phyloP scores from a whole-genome alignment of 2,113 vertebrate genomes.

The Panthera tigris region DNA sequence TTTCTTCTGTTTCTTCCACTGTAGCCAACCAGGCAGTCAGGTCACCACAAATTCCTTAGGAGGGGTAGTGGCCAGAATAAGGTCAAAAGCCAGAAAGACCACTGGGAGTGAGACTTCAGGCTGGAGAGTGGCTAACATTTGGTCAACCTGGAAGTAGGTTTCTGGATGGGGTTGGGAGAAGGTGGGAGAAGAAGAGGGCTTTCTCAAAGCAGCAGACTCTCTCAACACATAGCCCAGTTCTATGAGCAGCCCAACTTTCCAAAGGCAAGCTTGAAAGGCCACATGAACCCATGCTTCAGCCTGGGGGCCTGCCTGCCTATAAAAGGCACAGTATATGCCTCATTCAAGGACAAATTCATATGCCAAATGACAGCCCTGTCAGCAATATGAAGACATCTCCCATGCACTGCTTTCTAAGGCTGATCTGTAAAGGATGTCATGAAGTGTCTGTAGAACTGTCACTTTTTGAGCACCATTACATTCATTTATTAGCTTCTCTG shows the following conservation, averaged over 20 bases:
- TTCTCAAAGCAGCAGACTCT: not conserved
- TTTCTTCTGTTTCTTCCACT: not conserved
- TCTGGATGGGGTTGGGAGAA: not conserved
- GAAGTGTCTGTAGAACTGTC: not conserved
- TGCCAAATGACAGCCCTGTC: not conserved
- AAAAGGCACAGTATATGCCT: not conserved
- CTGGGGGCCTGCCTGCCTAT: not conserved
- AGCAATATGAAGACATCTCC: not conserved
- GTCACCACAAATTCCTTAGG: not conserved
- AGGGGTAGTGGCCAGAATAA: not conserved
- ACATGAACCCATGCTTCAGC: not conserved
- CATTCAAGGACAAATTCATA: not conserved
- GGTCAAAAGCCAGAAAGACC: not conserved
- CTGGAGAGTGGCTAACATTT: not conserved
- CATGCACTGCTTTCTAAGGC: not conserved
- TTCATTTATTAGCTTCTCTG: not conserved
- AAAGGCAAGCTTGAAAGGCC: not conserved
- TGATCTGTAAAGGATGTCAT: not conserved
- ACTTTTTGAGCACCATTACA: not conserved
- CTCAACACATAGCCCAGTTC: not conserved
- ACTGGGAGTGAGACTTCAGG: not conserved
- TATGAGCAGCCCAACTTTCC: not conserved
- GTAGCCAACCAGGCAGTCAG: not conserved
- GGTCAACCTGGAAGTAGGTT: not conserved
- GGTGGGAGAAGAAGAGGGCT: not conserved